Percentiles rank a stretch among this genome's conserved stretches.
These are phyloP conservation scores for Metopia argyrocephala DNA, from an alignment of 2,888 invertebrate species.

Conservation along the genomic window DNA sequence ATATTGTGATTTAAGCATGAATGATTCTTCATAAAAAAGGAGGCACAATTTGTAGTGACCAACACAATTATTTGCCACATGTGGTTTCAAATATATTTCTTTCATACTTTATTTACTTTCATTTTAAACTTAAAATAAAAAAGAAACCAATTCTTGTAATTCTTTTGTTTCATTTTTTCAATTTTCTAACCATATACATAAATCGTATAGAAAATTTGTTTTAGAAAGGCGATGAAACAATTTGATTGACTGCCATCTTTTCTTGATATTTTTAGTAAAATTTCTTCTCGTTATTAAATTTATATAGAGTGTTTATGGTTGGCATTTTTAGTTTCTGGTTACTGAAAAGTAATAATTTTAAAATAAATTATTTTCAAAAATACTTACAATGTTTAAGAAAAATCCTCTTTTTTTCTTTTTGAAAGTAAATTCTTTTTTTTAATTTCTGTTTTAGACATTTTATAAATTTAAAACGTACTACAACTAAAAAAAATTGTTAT, in stretches of 20 bases:
- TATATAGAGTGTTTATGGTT: not conserved
- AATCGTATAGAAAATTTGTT: not conserved
- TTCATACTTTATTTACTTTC: constrained; percentile 67
- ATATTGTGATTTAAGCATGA: constrained; percentile 19
- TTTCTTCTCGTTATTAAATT: not conserved
- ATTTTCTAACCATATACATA: not conserved
- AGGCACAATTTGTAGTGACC: not conserved
- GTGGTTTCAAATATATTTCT: constrained; percentile 6
- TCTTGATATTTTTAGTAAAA: constrained; percentile 14
- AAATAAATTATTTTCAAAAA: constrained; percentile 65
- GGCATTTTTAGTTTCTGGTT: not conserved
- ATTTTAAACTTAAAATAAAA: constrained; percentile 8
- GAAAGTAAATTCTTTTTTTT: constrained; percentile 66
- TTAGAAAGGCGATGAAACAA: not conserved
- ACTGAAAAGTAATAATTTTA: not conserved
- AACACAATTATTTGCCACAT: constrained; percentile 18
- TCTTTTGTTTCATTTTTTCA: no score
- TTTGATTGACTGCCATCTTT: not conserved
- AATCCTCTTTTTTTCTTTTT: constrained; percentile 14
- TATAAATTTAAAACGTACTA: constrained; percentile 78
- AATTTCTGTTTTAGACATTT: constrained; percentile 79
- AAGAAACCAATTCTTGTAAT: no score
- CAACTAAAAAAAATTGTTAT: no score
- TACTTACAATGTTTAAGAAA: constrained; percentile 1
- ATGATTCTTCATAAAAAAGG: not conserved